A percentile compares a stretch with the other conserved stretches of the same genome.
These are phyloP conservation scores for Baronia brevicornis DNA, from an alignment of 2,888 invertebrate genomes.

Conservation along the genomic window DNA sequence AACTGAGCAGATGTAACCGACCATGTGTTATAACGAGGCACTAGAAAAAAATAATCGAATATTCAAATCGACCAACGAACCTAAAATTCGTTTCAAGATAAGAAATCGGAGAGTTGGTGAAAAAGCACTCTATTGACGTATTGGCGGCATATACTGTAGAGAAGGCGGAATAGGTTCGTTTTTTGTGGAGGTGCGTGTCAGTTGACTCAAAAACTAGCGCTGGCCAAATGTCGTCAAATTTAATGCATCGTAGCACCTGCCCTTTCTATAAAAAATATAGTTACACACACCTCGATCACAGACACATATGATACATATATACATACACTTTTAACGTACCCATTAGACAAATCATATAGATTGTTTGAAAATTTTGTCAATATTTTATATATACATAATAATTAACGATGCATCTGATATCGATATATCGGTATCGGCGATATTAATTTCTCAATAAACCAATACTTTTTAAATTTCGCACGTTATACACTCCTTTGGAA, in stretches of 20 bases:
- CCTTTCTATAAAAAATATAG: slow-evolving; percentile 25
- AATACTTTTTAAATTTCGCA: too few relatives aligned
- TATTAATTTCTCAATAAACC: too few relatives aligned
- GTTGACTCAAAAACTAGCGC: slow-evolving; percentile 16
- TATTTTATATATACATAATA: too few relatives aligned
- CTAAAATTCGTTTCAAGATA: slow-evolving; percentile 15
- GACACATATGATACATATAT: slow-evolving; percentile 15
- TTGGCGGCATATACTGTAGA: slow-evolving; percentile 5
- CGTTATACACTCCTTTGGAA: too few relatives aligned
- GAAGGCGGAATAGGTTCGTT: slow-evolving; percentile 5
- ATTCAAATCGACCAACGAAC: slow-evolving; percentile 14
- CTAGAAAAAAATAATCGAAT: slow-evolving; percentile 29
- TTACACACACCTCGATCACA: slow-evolving; percentile 22
- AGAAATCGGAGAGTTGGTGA: slow-evolving; percentile 7
- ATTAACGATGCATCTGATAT: too few relatives aligned
- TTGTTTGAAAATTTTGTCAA: too few relatives aligned
- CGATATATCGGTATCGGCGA: too few relatives aligned
- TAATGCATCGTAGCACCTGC: slow-evolving; percentile 45
- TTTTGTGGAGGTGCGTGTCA: slow-evolving; percentile 7
- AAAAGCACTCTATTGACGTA: slow-evolving; percentile 2
- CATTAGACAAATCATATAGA: too few relatives aligned
- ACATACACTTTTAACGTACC: too few relatives aligned
- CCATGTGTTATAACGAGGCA: slow-evolving; percentile 28
- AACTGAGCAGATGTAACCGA: slow-evolving; percentile 34
- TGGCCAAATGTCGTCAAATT: slow-evolving; percentile 40